phyloP scores from a whole-genome alignment of 2,113 vertebrate species.

The Piaya cayana region DNA sequence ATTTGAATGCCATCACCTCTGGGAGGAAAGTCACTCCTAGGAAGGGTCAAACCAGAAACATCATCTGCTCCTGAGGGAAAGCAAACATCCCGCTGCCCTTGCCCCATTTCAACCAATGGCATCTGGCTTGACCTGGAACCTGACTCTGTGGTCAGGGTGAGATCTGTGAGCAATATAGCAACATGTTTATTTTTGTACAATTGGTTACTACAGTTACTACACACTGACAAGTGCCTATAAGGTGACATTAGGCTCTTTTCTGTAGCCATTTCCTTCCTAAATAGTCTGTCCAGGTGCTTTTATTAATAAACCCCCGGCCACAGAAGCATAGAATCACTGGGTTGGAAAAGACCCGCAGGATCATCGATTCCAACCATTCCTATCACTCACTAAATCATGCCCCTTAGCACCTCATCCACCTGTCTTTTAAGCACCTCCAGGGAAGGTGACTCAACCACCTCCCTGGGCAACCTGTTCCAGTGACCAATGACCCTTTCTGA shows the following conservation, averaged over 20 bases:
- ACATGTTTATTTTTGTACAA: neutral
- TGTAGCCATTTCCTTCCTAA: neutral
- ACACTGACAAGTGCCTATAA: neutral
- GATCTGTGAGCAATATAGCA: neutral
- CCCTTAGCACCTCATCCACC: too few species aligned
- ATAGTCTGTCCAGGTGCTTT: neutral
- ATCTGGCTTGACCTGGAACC: neutral
- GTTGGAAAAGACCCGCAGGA: too few species aligned
- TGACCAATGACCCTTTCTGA: too few species aligned
- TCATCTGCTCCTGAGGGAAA: neutral
- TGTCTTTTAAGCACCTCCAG: too few species aligned
- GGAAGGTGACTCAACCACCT: too few species aligned
- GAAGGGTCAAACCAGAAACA: neutral
- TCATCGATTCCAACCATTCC: too few species aligned
- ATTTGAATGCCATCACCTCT: neutral
- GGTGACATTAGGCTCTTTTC: neutral
- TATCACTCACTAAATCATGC: too few species aligned
- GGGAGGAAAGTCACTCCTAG: neutral
- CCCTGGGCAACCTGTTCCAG: too few species aligned
- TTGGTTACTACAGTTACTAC: neutral
- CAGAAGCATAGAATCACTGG: too few species aligned
- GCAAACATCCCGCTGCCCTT: neutral
- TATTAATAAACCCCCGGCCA: neutral
- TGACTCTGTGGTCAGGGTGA: neutral
- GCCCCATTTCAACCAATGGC: accelerated